These are phyloP conservation scores for Aix galericulata DNA, from an alignment of 2,113 vertebrate genomes.

Conservation along the genomic window DNA sequence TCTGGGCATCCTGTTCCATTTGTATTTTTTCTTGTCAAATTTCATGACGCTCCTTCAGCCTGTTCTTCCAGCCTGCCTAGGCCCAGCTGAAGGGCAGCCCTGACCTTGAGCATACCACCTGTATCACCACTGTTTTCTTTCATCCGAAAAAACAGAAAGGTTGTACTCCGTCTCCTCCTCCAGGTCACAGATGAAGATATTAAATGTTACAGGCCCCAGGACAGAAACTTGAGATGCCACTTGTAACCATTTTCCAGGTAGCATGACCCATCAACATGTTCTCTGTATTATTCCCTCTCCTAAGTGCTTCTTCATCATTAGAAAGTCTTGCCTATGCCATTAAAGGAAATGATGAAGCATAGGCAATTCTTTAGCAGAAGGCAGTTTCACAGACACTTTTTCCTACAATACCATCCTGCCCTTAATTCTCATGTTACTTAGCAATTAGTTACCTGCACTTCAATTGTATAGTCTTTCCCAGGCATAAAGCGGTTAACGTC, in stretches of 20 bases:
- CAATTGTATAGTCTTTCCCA: conserved; percentile 83
- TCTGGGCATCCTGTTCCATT: background rate
- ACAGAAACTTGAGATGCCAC: background rate
- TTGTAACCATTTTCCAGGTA: background rate
- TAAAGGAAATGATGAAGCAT: background rate
- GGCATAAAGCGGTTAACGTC: conserved; percentile 82
- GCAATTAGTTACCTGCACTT: conserved; percentile 75
- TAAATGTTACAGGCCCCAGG: background rate
- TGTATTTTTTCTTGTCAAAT: background rate
- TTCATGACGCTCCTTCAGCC: background rate
- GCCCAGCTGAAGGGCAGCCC: background rate
- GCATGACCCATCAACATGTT: background rate
- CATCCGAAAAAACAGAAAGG: background rate
- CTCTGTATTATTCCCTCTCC: background rate
- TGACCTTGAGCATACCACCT: background rate
- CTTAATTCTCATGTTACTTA: background rate
- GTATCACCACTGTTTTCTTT: background rate
- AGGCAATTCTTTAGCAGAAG: background rate
- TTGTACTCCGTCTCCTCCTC: background rate
- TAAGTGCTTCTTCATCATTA: background rate
- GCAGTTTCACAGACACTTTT: background rate
- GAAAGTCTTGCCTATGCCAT: background rate
- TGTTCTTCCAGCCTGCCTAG: background rate
- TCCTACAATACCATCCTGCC: background rate
- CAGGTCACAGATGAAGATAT: background rate